A percentile compares a stretch with the other conserved stretches of the same genome.
Evolutionary conservation across 2,888 invertebrate genomes (phyloP).

Genomic region (Ashinkailepas kermadecensis): DNA sequence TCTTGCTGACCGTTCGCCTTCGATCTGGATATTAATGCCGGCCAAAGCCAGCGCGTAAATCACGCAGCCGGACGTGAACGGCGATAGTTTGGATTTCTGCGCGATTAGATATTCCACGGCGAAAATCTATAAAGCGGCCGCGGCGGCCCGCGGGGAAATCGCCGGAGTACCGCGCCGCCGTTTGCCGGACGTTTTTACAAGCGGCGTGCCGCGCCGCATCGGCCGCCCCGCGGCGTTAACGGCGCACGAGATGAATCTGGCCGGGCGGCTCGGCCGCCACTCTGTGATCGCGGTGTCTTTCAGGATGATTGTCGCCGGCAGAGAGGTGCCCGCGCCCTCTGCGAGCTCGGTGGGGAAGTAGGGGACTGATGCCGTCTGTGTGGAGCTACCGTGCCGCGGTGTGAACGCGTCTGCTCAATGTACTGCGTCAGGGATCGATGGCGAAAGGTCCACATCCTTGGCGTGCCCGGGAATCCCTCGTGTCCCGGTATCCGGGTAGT

Average conservation of each 20-base stretch:
- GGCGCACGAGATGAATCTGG: background rate
- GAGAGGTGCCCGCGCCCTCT: too few relatives aligned
- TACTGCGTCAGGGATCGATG: too few relatives aligned
- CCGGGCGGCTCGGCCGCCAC: background rate
- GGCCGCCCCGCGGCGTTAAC: background rate
- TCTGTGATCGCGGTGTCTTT: too few relatives aligned
- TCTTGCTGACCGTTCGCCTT: background rate
- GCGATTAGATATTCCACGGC: conserved; percentile 18
- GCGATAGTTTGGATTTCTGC: conserved; percentile 1
- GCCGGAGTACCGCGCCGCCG: background rate
- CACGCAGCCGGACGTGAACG: background rate
- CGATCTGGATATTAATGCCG: conserved; percentile 3
- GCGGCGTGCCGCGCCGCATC: background rate
- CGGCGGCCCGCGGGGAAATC: background rate
- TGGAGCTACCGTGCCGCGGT: too few relatives aligned
- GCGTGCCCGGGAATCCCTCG: too few relatives aligned
- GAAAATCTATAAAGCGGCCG: conserved; percentile 13
- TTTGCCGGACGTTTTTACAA: background rate
- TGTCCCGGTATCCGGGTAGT: too few relatives aligned
- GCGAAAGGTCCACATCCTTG: too few relatives aligned
- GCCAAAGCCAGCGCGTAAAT: conserved; percentile 1
- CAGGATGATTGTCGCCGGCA: too few relatives aligned
- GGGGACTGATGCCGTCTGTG: too few relatives aligned
- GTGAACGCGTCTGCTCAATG: too few relatives aligned
- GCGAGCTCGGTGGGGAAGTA: too few relatives aligned